Percentiles rank a stretch among this genome's conserved stretches.
These are phyloP conservation scores for Proterorhinus semilunaris DNA, from an alignment of 2,113 vertebrate species.

Conservation along the genomic window DNA sequence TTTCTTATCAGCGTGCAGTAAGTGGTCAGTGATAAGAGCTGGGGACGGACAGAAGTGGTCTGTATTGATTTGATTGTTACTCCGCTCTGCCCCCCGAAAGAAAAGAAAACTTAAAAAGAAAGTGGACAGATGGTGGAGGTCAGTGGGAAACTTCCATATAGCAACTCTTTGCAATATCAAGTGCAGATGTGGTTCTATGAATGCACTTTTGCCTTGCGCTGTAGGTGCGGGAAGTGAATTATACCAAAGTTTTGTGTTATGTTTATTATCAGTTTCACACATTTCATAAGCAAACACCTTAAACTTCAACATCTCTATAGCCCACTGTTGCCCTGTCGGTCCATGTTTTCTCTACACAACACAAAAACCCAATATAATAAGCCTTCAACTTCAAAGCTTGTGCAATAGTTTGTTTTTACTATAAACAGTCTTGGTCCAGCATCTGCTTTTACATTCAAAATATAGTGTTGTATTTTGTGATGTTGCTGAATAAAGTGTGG, in stretches of 20 bases:
- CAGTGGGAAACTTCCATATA: not conserved
- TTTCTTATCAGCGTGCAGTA: constrained; percentile 3
- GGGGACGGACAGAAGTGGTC: constrained; percentile 4
- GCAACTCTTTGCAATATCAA: not conserved
- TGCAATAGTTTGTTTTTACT: not conserved
- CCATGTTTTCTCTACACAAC: not conserved
- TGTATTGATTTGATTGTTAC: constrained; percentile 1
- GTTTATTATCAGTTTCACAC: too few species aligned
- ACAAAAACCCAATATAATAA: not conserved
- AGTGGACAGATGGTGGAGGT: not conserved
- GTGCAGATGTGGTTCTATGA: not conserved
- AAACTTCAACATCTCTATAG: not conserved
- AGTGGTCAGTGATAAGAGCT: constrained; percentile 5
- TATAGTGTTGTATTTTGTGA: not conserved
- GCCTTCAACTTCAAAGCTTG: not conserved
- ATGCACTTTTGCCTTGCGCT: too few species aligned
- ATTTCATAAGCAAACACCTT: not conserved
- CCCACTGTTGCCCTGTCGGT: not conserved
- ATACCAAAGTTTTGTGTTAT: not conserved
- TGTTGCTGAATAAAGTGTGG: not conserved
- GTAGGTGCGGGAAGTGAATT: too few species aligned
- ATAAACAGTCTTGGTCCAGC: not conserved
- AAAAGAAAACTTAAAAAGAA: not conserved
- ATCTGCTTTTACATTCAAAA: not conserved
- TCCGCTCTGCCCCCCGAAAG: not conserved